phyloP scores from a whole-genome alignment of 1,140 invertebrate genomes.

The Cyclina sinensis region DNA sequence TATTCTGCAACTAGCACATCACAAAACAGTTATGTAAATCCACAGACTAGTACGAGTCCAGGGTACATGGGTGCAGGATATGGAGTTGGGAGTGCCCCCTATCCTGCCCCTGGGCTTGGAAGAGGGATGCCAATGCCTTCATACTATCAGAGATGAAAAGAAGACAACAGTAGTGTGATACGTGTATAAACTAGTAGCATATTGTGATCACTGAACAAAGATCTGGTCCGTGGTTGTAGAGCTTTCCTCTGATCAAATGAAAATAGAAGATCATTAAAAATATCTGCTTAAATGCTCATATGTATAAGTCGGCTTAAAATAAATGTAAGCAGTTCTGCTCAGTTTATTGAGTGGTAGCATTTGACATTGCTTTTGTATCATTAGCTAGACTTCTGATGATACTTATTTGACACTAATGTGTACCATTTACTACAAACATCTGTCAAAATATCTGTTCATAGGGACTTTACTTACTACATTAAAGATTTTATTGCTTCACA shows the following conservation, averaged over 20 bases:
- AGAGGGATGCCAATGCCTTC: slow-evolving; percentile 30
- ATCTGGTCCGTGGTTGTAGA: not conserved
- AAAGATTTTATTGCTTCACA: no score
- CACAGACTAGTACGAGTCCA: not conserved
- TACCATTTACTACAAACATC: no score
- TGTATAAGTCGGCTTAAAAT: no score
- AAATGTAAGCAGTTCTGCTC: no score
- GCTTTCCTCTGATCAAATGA: not conserved
- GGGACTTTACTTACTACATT: no score
- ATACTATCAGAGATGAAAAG: slow-evolving; percentile 54
- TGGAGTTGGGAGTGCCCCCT: not conserved
- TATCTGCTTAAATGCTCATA: no score
- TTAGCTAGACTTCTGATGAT: no score
- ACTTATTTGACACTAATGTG: no score
- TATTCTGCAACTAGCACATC: not conserved
- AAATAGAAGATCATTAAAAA: no score
- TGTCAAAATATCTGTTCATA: no score
- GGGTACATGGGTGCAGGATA: slow-evolving; percentile 8
- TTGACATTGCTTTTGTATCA: no score
- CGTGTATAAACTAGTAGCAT: not conserved
- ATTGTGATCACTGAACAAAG: slow-evolving; percentile 28
- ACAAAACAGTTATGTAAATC: not conserved
- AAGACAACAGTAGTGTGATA: not conserved
- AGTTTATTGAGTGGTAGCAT: no score
- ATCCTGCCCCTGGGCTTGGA: slow-evolving; percentile 9